These are phyloP conservation scores for Echiichthys vipera DNA, from an alignment of 2,797 vertebrate species.

Conservation along the genomic window DNA sequence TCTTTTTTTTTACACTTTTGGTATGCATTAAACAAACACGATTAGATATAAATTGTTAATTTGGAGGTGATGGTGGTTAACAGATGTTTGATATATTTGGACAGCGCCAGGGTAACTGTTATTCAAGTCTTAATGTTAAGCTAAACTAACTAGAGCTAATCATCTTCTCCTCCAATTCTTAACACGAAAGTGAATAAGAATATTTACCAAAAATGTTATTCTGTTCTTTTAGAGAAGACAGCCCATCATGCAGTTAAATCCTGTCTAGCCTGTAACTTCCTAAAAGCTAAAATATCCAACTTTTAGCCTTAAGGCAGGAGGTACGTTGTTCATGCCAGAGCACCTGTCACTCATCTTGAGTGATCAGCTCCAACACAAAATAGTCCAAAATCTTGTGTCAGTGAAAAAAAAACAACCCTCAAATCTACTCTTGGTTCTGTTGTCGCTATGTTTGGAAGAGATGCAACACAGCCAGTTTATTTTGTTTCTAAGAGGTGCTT, in stretches of 20 bases:
- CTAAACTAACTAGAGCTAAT: background rate
- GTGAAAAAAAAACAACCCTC: background rate
- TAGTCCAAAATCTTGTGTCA: background rate
- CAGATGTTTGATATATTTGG: background rate
- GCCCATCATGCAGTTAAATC: background rate
- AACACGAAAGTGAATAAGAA: background rate
- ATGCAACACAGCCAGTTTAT: background rate
- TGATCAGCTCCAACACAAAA: conserved; percentile 17
- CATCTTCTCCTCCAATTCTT: background rate
- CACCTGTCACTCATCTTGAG: conserved; percentile 23
- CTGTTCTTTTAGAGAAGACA: background rate
- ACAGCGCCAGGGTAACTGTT: background rate
- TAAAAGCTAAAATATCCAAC: conserved; percentile 3
- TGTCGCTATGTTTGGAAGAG: background rate
- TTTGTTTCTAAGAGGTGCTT: conserved; percentile 8
- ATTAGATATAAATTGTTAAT: background rate
- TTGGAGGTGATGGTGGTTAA: background rate
- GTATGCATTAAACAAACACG: background rate
- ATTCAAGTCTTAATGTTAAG: background rate
- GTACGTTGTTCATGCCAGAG: background rate
- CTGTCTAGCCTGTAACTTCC: background rate
- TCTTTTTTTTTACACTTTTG: background rate
- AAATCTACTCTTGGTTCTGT: background rate
- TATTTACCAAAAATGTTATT: background rate
- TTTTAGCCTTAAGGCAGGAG: conserved; percentile 16